Percentiles rank a stretch among this genome's conserved stretches.
phyloP scores from a whole-genome alignment of 37 sponge, comb jelly and placozoan genomes.

The Haliclona indistincta region DNA sequence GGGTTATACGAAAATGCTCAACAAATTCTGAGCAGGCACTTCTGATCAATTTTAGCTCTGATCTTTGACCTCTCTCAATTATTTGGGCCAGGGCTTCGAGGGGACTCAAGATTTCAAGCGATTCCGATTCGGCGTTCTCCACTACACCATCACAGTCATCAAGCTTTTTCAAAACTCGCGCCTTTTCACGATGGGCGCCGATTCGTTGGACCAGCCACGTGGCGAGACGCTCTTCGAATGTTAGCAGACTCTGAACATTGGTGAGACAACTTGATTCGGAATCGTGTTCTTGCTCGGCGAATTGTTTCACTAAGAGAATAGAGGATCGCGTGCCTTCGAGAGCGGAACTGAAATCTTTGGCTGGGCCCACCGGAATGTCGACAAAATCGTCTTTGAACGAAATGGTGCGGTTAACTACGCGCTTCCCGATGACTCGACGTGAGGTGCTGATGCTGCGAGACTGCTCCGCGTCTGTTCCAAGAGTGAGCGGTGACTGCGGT shows the following conservation, averaged over 20 bases:
- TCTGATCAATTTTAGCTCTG: neutral
- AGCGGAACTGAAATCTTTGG: neutral
- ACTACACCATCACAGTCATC: neutral
- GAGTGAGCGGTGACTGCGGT: neutral
- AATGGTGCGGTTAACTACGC: constrained; percentile 47
- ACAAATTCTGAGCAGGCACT: constrained; percentile 39
- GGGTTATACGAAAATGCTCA: constrained; percentile 45
- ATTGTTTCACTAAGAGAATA: neutral
- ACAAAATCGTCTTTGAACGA: constrained; percentile 43
- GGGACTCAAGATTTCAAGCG: neutral
- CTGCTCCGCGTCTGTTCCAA: constrained; percentile 49
- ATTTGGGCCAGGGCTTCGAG: neutral
- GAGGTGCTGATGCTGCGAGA: constrained; percentile 23
- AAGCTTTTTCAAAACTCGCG: constrained; percentile 19
- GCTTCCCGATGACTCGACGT: constrained; percentile 29
- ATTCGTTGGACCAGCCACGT: constrained; percentile 48
- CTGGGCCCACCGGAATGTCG: constrained; percentile 5
- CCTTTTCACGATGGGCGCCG: neutral
- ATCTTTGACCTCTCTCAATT: neutral
- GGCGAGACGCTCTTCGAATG: constrained; percentile 50
- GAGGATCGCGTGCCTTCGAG: no score
- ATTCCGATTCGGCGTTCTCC: neutral
- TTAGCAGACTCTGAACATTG: neutral
- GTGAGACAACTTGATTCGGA: no score
- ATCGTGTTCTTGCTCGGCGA: neutral